Evolutionary conservation across 2,797 vertebrate genomes (phyloP).

Genomic region (Loris lydekkerianus): DNA sequence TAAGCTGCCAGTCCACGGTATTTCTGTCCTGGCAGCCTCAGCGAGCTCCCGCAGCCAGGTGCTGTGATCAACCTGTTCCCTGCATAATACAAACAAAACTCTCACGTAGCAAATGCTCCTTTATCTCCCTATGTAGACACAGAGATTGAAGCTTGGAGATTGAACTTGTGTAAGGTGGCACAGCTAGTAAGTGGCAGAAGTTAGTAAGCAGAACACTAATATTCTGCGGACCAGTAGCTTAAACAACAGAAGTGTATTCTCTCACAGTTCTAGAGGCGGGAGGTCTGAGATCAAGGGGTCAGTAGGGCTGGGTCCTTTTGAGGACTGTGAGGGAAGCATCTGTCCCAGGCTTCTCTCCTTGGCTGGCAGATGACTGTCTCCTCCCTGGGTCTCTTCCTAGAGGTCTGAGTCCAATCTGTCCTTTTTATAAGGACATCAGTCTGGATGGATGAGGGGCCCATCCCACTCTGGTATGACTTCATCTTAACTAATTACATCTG

Average conservation of each 20-base stretch:
- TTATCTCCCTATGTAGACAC: background rate
- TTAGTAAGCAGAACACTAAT: background rate
- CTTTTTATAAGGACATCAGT: background rate
- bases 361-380: background rate
- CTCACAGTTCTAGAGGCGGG: background rate
- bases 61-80: background rate
- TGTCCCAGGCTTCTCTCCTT: background rate
- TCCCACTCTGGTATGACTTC: background rate
- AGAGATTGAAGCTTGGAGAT: background rate
- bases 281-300: background rate
- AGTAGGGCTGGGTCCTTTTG: background rate
- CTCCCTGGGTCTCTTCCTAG: background rate
- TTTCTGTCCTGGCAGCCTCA: background rate
- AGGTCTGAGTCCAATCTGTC: too few species aligned
- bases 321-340: background rate
- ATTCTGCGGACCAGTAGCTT: accelerated
- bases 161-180: background rate
- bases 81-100: background rate
- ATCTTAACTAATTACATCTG: background rate
- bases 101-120: background rate
- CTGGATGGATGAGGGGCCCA: background rate
- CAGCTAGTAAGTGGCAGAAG: background rate
- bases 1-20: background rate
- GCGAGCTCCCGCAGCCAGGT: background rate
- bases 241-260: background rate